Evolutionary conservation across 2,797 vertebrate genomes (phyloP).

Genomic region (Knipowitschia caucasica): DNA sequence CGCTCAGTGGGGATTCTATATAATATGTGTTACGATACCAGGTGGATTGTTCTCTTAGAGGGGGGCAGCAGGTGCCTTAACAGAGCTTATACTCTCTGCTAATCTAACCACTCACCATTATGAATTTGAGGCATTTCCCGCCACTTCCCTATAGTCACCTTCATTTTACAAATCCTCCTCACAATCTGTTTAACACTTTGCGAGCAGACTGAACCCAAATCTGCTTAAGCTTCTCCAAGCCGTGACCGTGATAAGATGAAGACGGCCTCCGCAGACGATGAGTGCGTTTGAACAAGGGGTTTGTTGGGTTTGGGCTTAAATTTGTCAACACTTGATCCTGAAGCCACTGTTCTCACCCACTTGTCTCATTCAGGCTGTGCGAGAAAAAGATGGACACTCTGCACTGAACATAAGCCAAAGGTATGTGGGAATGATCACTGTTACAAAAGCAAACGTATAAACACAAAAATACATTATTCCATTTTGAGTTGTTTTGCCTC

Average conservation of each 20-base stretch:
- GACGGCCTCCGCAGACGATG: constrained; percentile 51
- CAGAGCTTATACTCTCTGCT: constrained; percentile 62
- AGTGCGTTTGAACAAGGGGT: constrained; percentile 29
- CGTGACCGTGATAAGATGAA: constrained; percentile 42
- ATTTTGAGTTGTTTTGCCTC: too few relatives aligned
- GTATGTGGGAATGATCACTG: not conserved
- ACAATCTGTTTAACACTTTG: constrained; percentile 74
- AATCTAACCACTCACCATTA: constrained; percentile 49
- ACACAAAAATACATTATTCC: too few relatives aligned
- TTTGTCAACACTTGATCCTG: not conserved
- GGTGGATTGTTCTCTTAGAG: constrained; percentile 26
- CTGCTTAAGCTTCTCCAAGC: constrained; percentile 68
- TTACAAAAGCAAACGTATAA: not conserved
- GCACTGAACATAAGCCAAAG: not conserved
- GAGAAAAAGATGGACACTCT: not conserved
- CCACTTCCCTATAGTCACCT: constrained; percentile 34
- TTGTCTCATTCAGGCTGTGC: not conserved
- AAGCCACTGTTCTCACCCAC: not conserved
- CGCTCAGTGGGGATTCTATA: constrained; percentile 24
- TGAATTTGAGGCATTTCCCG: constrained; percentile 54
- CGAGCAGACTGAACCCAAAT: constrained; percentile 69
- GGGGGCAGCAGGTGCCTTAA: constrained; percentile 31
- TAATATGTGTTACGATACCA: constrained; percentile 51
- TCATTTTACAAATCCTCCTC: constrained; percentile 33
- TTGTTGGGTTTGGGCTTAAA: constrained; percentile 2